Percentiles rank a stretch among this genome's conserved stretches.
phyloP scores from a whole-genome alignment of 2,113 vertebrate genomes.

The Chaetura pelagica region DNA sequence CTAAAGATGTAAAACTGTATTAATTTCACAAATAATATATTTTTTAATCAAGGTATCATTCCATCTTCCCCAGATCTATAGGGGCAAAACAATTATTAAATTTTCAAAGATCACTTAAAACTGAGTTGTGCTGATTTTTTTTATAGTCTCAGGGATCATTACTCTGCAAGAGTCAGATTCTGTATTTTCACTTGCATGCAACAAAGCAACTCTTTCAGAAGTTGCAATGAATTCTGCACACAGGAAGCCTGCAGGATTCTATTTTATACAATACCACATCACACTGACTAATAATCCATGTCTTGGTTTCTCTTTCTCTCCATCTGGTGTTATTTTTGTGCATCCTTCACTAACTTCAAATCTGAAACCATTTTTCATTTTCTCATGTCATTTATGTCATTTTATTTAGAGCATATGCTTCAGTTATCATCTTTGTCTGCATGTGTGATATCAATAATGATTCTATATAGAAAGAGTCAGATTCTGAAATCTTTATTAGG shows the following conservation, averaged over 20 bases:
- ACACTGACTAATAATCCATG: background rate
- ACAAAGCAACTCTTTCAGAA: background rate
- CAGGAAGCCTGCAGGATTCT: background rate
- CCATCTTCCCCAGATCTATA: background rate
- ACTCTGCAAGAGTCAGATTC: background rate
- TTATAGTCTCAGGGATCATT: background rate
- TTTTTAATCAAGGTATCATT: background rate
- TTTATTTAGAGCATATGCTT: slow-evolving; percentile 58
- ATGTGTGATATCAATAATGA: slow-evolving; percentile 52
- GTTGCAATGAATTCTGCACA: background rate
- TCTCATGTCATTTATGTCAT: slow-evolving; percentile 21
- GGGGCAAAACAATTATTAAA: rapidly evolving
- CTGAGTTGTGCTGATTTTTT: background rate
- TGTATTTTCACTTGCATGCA: background rate
- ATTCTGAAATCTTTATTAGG: slow-evolving; percentile 42
- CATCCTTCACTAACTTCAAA: slow-evolving; percentile 29
- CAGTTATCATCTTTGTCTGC: slow-evolving; percentile 48
- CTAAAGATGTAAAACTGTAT: rapidly evolving
- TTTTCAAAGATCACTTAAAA: background rate
- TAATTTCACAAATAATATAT: background rate
- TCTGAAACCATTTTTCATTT: slow-evolving; percentile 51
- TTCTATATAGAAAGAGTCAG: slow-evolving; percentile 37
- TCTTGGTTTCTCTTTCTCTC: slow-evolving; percentile 49
- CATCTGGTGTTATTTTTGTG: slow-evolving; percentile 29
- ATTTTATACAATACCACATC: background rate